A percentile compares a stretch with the other conserved stretches of the same genome.
Evolutionary conservation across 2,113 vertebrate species (phyloP).

Genomic region (Entosphenus tridentatus): DNA sequence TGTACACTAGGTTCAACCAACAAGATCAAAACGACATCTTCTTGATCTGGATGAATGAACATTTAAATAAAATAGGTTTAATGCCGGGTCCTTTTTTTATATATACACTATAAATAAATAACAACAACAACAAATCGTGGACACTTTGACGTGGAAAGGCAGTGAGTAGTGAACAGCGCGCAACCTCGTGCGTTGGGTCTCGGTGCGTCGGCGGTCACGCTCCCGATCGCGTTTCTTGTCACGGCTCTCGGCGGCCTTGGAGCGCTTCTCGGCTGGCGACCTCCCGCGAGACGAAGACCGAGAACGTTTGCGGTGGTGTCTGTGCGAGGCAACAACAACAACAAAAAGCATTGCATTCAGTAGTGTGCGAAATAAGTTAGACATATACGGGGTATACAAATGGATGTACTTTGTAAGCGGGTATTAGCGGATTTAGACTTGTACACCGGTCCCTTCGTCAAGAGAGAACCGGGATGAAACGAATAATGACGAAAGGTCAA

Average conservation of each 20-base stretch:
- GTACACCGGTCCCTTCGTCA: no score
- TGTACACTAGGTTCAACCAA: neutral
- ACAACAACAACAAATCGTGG: neutral
- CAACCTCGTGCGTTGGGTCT: neutral
- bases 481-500: no score
- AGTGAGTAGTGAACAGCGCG: neutral
- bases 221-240: neutral
- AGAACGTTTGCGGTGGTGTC: slow-evolving; percentile 1
- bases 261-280: neutral
- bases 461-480: no score
- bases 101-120: neutral
- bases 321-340: neutral
- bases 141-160: neutral
- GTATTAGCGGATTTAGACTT: no score
- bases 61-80: neutral
- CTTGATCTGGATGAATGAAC: neutral
- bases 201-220: neutral
- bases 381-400: no score
- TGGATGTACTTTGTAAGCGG: no score
- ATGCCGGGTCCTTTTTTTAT: neutral
- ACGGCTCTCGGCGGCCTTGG: neutral
- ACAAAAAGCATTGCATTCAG: no score
- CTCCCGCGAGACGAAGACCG: neutral
- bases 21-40: neutral
- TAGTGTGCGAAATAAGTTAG: no score